Evolutionary conservation across 1,140 invertebrate species (phyloP).

Genomic region (Drosophila simulans): DNA sequence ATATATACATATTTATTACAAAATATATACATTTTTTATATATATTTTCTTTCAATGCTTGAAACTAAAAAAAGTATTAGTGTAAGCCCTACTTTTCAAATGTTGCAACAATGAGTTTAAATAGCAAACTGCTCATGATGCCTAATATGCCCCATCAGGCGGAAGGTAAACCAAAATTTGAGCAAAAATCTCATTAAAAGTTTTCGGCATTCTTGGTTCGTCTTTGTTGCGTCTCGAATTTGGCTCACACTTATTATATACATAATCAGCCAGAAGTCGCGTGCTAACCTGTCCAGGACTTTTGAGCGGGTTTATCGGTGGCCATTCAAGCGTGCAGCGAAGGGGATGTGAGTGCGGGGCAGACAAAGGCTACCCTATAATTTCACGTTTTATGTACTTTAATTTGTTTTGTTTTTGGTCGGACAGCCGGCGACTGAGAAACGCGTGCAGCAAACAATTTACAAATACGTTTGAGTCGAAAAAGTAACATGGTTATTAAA

Average conservation of each 20-base stretch:
- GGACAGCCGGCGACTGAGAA: slow-evolving; percentile 36
- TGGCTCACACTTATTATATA: slow-evolving; percentile 62
- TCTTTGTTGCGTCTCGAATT: slow-evolving; percentile 57
- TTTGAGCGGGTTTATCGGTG: slow-evolving; percentile 27
- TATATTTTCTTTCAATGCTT: too few relatives aligned
- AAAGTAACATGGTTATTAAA: slow-evolving; percentile 1
- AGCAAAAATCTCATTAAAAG: slow-evolving; percentile 78
- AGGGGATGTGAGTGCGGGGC: slow-evolving; percentile 6
- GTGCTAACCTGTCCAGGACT: slow-evolving; percentile 56
- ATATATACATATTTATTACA: too few relatives aligned
- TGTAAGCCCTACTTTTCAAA: too few relatives aligned
- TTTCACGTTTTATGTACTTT: slow-evolving; percentile 47
- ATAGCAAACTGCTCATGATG: not conserved
- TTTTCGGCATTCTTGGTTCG: slow-evolving; percentile 60
- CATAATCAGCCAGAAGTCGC: slow-evolving; percentile 56
- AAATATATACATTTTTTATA: too few relatives aligned
- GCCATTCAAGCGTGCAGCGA: slow-evolving; percentile 38
- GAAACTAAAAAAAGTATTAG: too few relatives aligned
- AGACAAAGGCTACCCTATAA: slow-evolving; percentile 47
- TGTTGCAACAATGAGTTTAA: too few relatives aligned
- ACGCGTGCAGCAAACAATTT: slow-evolving; percentile 60
- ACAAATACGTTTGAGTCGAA: not conserved
- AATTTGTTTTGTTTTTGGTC: slow-evolving; percentile 32
- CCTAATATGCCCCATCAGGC: slow-evolving; percentile 2
- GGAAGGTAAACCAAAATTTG: slow-evolving; percentile 41